These are phyloP conservation scores for Pygmarrhopalites habei DNA, from an alignment of 1,140 invertebrate genomes.

Conservation along the genomic window DNA sequence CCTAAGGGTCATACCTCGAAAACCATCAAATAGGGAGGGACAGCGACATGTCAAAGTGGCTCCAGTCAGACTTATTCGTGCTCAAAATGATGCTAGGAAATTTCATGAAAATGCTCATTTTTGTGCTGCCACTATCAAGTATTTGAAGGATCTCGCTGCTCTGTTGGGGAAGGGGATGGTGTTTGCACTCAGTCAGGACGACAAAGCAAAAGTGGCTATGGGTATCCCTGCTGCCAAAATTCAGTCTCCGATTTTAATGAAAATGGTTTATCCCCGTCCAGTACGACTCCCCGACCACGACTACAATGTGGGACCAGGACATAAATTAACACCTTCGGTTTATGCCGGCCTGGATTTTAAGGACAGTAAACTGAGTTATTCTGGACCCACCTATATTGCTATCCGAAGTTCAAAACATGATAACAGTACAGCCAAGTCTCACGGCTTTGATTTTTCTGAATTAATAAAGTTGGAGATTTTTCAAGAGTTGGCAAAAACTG, in stretches of 20 bases:
- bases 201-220: constrained; percentile 45
- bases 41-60: constrained; percentile 40
- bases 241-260: constrained; percentile 44
- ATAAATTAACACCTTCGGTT: constrained; percentile 40
- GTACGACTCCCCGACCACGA: constrained; percentile 46
- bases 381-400: constrained; percentile 44
- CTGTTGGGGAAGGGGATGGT: neutral
- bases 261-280: constrained; percentile 44
- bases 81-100: constrained; percentile 37
- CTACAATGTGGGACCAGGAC: constrained; percentile 42
- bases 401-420: constrained; percentile 42
- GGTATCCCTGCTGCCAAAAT: constrained; percentile 45
- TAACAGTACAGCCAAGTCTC: constrained; percentile 41
- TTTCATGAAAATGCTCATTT: constrained; percentile 37
- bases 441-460: constrained; percentile 42
- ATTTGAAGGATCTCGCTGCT: neutral
- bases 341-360: constrained; percentile 41
- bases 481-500: constrained; percentile 38
- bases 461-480: constrained; percentile 39
- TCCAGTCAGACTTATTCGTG: constrained; percentile 38
- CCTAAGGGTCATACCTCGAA: constrained; percentile 39
- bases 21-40: constrained; percentile 32
- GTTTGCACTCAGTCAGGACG: constrained; percentile 42
- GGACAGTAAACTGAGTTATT: constrained; percentile 40
- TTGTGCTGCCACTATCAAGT: neutral